Conservation (phyloP, 2,113 vertebrate species). For the Orientallactaga bullata region DNA sequence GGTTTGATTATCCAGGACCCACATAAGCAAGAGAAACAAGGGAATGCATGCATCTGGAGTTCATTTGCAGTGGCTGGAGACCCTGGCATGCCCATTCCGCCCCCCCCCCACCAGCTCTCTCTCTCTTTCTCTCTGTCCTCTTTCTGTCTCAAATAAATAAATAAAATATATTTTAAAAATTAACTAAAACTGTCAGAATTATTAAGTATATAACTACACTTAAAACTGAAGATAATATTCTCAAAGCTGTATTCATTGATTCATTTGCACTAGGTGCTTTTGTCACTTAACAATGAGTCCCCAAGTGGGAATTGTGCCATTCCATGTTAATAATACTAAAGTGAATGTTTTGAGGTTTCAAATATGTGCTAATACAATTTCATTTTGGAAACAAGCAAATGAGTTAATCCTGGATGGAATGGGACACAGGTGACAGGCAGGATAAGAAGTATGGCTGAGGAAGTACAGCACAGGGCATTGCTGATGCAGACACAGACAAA, state of each 20-base stretch:
- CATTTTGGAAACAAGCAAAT: background rate
- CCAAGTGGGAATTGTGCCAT: background rate
- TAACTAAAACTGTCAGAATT: background rate
- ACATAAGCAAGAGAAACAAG: too few species aligned
- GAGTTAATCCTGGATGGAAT: background rate
- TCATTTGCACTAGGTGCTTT: background rate
- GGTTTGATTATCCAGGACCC: too few species aligned
- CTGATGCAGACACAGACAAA: rapidly evolving
- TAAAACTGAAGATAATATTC: background rate
- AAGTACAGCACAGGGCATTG: background rate
- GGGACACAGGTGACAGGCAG: background rate
- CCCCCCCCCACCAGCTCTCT: too few species aligned
- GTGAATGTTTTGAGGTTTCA: background rate
- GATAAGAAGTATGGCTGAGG: background rate
- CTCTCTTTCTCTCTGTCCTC: too few species aligned
- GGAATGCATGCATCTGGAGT: too few species aligned
- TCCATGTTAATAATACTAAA: background rate
- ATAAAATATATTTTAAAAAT: too few species aligned
- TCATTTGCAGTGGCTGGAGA: too few species aligned
- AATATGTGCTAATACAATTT: background rate
- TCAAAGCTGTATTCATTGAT: background rate
- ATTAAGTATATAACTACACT: background rate
- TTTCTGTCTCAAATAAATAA: too few species aligned
- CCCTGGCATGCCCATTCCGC: too few species aligned
- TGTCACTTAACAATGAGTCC: constrained; percentile 7